These are phyloP conservation scores for Vimba vimba DNA, from an alignment of 2,113 vertebrate genomes.

Conservation along the genomic window DNA sequence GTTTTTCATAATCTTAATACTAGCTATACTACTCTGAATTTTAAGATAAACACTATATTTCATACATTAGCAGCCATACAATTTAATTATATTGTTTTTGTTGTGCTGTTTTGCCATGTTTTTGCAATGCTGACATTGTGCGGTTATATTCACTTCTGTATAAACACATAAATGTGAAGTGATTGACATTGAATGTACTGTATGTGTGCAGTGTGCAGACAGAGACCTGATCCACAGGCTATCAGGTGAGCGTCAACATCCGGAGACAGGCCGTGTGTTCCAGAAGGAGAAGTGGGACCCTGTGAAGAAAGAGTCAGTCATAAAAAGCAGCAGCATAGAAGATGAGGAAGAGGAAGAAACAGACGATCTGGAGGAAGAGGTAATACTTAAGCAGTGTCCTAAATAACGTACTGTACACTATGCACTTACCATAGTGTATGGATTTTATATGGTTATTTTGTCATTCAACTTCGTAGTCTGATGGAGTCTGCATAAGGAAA, in stretches of 20 bases:
- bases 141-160: background rate
- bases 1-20: constrained; percentile 63
- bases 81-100: too few species aligned
- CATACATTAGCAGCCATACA: too few species aligned
- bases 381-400: background rate
- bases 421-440: background rate
- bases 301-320: constrained; percentile 64
- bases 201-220: constrained; percentile 81
- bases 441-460: too few species aligned
- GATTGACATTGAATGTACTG: background rate
- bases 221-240: constrained; percentile 83
- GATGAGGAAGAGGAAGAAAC: constrained; percentile 64
- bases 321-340: constrained; percentile 50
- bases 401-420: too few species aligned
- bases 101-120: too few species aligned
- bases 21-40: background rate
- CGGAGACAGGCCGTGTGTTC: constrained; percentile 77
- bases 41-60: background rate
- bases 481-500: too few species aligned
- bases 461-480: too few species aligned
- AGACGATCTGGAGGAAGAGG: constrained; percentile 61
- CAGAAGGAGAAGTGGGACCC: constrained; percentile 80
- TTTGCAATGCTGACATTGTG: background rate
- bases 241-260: constrained; percentile 82
- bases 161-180: background rate